Evolutionary conservation across 2,797 vertebrate genomes (phyloP).

Genomic region (Dermochelys coriacea): DNA sequence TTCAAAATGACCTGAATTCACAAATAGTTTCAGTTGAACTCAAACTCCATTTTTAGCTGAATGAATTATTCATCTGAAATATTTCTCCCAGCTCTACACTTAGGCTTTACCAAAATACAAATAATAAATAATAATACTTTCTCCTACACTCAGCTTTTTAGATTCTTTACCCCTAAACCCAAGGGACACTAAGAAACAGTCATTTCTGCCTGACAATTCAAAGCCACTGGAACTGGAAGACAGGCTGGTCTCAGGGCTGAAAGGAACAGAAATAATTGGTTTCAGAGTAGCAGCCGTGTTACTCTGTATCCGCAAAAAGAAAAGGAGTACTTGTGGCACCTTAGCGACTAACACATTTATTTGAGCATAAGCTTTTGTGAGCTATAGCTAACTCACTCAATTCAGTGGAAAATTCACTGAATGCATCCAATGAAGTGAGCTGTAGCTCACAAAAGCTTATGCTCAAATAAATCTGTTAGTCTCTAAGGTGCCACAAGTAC

Average conservation of each 20-base stretch:
- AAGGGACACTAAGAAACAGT: neutral
- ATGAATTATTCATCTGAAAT: neutral
- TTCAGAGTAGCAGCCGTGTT: too few relatives aligned
- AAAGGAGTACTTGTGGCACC: too few relatives aligned
- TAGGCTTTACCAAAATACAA: neutral
- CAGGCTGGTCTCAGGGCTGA: neutral
- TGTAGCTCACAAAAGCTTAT: too few relatives aligned
- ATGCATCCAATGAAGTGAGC: too few relatives aligned
- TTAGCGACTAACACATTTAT: too few relatives aligned
- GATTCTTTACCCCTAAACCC: neutral
- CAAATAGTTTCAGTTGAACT: neutral
- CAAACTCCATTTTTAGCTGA: neutral
- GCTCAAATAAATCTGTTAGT: too few relatives aligned
- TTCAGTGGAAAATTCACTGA: too few relatives aligned
- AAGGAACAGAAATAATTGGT: neutral
- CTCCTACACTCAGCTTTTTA: neutral
- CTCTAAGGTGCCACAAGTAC: too few relatives aligned
- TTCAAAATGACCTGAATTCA: neutral
- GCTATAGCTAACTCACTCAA: too few relatives aligned
- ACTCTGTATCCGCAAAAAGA: too few relatives aligned
- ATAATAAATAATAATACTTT: neutral
- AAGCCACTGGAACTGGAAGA: neutral
- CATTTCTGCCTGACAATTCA: neutral
- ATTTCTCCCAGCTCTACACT: neutral
- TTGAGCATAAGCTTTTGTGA: too few relatives aligned